Base-by-base conservation (phyloP, 2,888 invertebrate species). In the Trichopria drosophilae region DNA sequence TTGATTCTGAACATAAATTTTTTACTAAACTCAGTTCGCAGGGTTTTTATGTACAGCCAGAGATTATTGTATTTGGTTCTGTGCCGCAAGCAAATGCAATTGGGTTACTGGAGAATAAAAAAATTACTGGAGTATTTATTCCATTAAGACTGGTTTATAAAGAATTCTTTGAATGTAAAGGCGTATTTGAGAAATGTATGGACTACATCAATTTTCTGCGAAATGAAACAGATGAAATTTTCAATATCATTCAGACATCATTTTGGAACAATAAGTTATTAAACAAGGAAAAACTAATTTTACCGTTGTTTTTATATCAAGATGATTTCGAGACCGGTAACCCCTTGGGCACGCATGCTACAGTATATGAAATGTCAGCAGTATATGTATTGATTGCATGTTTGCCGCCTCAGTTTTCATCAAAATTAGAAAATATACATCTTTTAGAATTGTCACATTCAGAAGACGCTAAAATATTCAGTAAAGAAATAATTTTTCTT, bases 1-100 rank as follows among this genome's bases (percentile, higher is more conserved):
- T 52, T 7, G 19, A 16, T 7, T 41, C 52, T 5, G 52, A 53
- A 26, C 44, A 48, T 19, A 53, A 39, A 7, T 34, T 46, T 18
- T 35, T 47, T 5, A 47, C 46, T 37, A 32, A 41, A 24, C 29
- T 45, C 9, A 16, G 9, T 19, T 16, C 15, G 15, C 35, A 26
- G 20, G 46, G 51, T 13, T 51, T 18, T 16, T 35, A 29, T 9
- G 46, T 51, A 35, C 29, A 40, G 20, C 34, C 51, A 18, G 39
- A 39, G 34, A 24, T 29, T 15, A 23, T 53, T 12, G 48, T 35
- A 16, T 13, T 53, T 1, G 44, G 37, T 35, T 43, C 37, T 32
- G 26, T 16, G n/a, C 35, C 41, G 18, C 12, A 18, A 31, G 9
- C 12, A 9, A 19, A 34, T 24, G 18, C 32, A 32, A 16, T 31